phyloP scores from a whole-genome alignment of 1,140 invertebrate genomes.

The Habropoda laboriosa region DNA sequence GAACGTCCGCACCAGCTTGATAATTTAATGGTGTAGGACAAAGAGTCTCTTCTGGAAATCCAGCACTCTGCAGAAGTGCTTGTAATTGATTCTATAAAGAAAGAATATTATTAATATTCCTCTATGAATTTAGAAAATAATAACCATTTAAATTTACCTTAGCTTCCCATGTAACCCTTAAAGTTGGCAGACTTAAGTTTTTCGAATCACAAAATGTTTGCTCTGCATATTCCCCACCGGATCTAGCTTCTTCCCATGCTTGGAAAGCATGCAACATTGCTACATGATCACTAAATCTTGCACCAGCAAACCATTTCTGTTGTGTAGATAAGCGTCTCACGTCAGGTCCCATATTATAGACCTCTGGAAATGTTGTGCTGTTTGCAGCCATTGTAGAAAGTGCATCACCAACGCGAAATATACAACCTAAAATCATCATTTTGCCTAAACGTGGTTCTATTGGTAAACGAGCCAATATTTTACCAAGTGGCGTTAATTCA shows the following conservation, averaged over 20 bases:
- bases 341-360: constrained; percentile 87
- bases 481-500: constrained; percentile 93
- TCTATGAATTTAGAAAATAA: not conserved
- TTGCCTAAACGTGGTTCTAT: constrained; percentile 96
- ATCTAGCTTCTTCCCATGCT: constrained; percentile 91
- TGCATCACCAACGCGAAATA: constrained; percentile 94
- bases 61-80: constrained; percentile 90
- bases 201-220: constrained; percentile 94
- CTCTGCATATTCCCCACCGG: constrained; percentile 91
- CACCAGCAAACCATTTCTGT: constrained; percentile 92
- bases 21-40: constrained; percentile 85
- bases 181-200: constrained; percentile 92
- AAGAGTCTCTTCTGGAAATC: constrained; percentile 95
- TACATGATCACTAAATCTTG: constrained; percentile 95
- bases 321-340: constrained; percentile 87
- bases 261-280: constrained; percentile 96
- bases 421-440: constrained; percentile 95
- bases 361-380: constrained; percentile 94
- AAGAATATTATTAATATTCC: not conserved
- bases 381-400: constrained; percentile 97
- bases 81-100: constrained; percentile 89
- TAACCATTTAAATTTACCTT: constrained; percentile 83
- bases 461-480: constrained; percentile 95
- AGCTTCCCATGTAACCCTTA: constrained; percentile 95
- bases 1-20: constrained; percentile 90